Evolutionary conservation across 2,888 invertebrate species (phyloP), one percentile per base, ranked within the genome.

Genomic region (Phaedon cochleariae): DNA sequence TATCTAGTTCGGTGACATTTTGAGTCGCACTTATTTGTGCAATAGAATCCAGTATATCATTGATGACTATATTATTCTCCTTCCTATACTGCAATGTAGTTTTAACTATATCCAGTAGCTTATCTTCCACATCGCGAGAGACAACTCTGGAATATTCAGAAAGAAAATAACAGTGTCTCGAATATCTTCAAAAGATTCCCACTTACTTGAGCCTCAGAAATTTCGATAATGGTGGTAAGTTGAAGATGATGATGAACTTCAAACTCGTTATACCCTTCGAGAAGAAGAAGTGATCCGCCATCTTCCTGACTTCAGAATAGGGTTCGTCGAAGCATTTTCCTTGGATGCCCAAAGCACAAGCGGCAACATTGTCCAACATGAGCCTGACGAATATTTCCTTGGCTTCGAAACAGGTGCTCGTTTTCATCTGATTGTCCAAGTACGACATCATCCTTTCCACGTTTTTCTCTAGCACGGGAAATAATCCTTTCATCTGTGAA

Each of bases 41-140:
- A 18, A 85, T 74, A n/a, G 82, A 71, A 70, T 85, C 83, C 1
- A 86, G 69, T 59, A 85, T 85, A 69, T 86, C 86, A 29, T 82
- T 79, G 45, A 83, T 75, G 12, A 74, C 74, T 9, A 84, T 71
- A 21, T 81, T 81, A 55, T 81, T 82, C 22, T 81, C 72, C 62
- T 80, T 76, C 15, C 85, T 75, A 48, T 82, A 76, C 7, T 79
- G 73, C 34, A 85, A 75, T 0, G 82, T 82, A 0, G 80, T 70
- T 12, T 54, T 69, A 5, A 84, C 77, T 0, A 81, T 72, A 1
- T 73, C 68, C 1, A 70, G 74, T 37, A 85, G 80, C 61, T 82
- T 83, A 0, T 78, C 62, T 0, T 85, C 79, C 0, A 84, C 70
- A 2, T 81, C 74, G 34, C 84, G 81, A 0, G 84, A 76, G 0